Evolutionary conservation across 2,888 invertebrate species (phyloP), one percentile per base, ranked within the genome.

Genomic region (Griposia aprilina): DNA sequence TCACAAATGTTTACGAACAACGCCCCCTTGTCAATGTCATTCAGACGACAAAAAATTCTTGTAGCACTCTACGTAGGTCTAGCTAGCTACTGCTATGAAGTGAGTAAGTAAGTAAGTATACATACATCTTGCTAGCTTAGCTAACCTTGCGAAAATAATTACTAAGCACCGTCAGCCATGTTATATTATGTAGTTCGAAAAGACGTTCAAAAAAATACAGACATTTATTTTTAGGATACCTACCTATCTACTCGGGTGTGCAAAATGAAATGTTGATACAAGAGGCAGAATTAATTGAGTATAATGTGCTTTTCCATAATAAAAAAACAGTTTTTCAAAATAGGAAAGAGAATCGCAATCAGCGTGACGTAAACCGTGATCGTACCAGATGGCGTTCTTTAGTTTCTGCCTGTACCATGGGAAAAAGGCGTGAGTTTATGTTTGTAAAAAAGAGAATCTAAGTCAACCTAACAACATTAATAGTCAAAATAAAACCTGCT

Each of bases 401-500:
- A 59, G 26, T 59, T 26, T 59, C 26, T 30, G 26, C 15, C 26
- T 7, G 17, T 17, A 26, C 59, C 15, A 26, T 17, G 57, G 26
- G 3, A 30, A 59, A 15, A 60, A 26, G 3, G 26, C 59, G 17
- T 60, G 7, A 17, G 26, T 60, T 60, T 60, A 60, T 17, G 26
- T 60, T 8, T 30, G 17, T 66, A 48, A 20, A 8, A 45, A 81
- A 55, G 17, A 36, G 11, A 62, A 62, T 36, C 63, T 57, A 76
- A 72, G 59, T 70, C 74, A 82, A 30, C 30, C 23, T 74, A 79
- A 86, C 66, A 72, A 62, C 62, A n/a, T 7, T 6, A 41, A 7
- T 75, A 59, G 36, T 70, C 13, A 72, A 76, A 82, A 79, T 66
- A 59, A 41, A 72, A 75, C 72, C 79, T 41, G 41, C 70, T 70